These are phyloP conservation scores for Amphipoea lucens DNA, from an alignment of 2,888 invertebrate genomes.

Conservation along the genomic window DNA sequence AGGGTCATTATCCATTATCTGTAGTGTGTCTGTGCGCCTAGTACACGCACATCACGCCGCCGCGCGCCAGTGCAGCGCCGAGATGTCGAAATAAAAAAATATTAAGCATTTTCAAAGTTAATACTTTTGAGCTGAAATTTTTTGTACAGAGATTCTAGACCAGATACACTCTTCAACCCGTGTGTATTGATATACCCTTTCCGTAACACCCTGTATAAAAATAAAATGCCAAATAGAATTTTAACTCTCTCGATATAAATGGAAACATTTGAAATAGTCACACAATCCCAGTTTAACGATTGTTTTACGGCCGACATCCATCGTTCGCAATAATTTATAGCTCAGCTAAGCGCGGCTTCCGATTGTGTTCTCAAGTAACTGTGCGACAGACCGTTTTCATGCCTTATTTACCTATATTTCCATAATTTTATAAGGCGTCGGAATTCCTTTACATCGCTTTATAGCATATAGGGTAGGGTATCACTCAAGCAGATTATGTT, in stretches of 20 bases:
- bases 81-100: too few relatives aligned
- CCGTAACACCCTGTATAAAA: not conserved
- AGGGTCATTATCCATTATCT: too few relatives aligned
- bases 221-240: conserved; percentile 43
- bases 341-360: conserved; percentile 77
- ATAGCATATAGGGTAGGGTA: conserved; percentile 5
- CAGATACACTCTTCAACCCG: too few relatives aligned
- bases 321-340: conserved; percentile 82
- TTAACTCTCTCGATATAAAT: conserved; percentile 47
- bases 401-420: conserved; percentile 61
- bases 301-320: conserved; percentile 80
- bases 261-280: conserved; percentile 63
- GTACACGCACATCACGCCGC: too few relatives aligned
- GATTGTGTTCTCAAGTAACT: conserved; percentile 68
- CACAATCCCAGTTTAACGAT: conserved; percentile 83
- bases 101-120: too few relatives aligned
- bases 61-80: too few relatives aligned
- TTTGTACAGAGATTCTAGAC: too few relatives aligned
- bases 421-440: conserved; percentile 51
- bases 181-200: too few relatives aligned
- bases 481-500: conserved; percentile 34
- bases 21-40: too few relatives aligned
- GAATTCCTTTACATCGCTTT: conserved; percentile 37
- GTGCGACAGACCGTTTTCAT: conserved; percentile 61
- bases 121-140: too few relatives aligned